Evolutionary conservation across 2,797 vertebrate species (phyloP).

Genomic region (Buphagus erythrorhynchus): DNA sequence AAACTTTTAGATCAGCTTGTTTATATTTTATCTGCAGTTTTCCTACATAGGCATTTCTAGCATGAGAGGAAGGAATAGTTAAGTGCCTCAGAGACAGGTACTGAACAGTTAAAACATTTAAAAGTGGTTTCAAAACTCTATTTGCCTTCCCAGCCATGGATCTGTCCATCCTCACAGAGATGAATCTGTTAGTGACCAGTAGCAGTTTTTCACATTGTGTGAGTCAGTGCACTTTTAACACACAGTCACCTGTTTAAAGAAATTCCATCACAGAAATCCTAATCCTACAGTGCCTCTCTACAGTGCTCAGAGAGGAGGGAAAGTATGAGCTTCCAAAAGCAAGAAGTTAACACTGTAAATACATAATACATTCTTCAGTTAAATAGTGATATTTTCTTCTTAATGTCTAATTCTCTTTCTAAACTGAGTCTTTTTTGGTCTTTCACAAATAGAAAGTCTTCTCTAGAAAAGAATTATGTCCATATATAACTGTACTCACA

Average conservation of each 20-base stretch:
- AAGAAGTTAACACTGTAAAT: not conserved
- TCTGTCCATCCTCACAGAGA: not conserved
- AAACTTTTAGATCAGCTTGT: not conserved
- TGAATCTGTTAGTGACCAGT: not conserved
- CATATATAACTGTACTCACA: not conserved
- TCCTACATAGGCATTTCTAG: not conserved
- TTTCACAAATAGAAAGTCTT: not conserved
- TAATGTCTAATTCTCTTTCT: not conserved
- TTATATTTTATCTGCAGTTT: not conserved
- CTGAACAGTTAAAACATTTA: not conserved
- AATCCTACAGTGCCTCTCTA: slow-evolving; percentile 34
- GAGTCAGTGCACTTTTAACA: slow-evolving; percentile 34
- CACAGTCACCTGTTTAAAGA: slow-evolving; percentile 46
- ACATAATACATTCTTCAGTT: not conserved
- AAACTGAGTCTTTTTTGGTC: not conserved
- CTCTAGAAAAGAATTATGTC: not conserved
- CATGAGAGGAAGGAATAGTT: not conserved
- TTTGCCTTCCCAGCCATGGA: not conserved
- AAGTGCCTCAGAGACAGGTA: not conserved
- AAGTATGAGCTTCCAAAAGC: not conserved
- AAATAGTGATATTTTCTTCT: not conserved
- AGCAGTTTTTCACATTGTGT: not conserved
- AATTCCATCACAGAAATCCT: slow-evolving; percentile 51
- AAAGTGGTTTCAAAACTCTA: not conserved
- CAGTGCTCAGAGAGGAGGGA: slow-evolving; percentile 23